Percentiles rank a stretch among this genome's conserved stretches.
Conservation (phyloP, 2,888 invertebrate genomes). For the Euzophera pinguis region DNA sequence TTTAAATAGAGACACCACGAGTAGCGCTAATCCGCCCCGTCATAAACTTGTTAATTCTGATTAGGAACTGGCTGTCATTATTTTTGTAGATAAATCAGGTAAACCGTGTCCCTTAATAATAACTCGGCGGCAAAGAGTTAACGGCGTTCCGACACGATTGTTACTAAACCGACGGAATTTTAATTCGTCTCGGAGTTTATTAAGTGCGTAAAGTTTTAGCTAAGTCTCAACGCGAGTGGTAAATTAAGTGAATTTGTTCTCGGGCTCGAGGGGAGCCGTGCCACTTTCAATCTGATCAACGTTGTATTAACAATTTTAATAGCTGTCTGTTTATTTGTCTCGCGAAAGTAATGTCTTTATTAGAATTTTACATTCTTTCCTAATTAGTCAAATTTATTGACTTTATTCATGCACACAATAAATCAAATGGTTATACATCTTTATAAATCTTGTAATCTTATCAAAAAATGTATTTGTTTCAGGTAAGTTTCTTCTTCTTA, state of each 20-base stretch:
- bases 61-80: constrained; percentile 39
- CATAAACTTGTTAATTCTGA: constrained; percentile 57
- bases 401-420: no score
- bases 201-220: constrained; percentile 77
- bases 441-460: no score
- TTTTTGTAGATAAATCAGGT: constrained; percentile 57
- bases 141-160: constrained; percentile 69
- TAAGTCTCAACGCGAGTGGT: constrained; percentile 54
- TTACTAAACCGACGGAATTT: constrained; percentile 75
- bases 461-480: constrained; percentile 34
- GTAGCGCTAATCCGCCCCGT: constrained; percentile 39
- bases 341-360: constrained; percentile 7
- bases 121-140: constrained; percentile 61
- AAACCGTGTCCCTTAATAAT: constrained; percentile 61
- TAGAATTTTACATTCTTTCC: neutral
- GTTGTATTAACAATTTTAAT: constrained; percentile 52
- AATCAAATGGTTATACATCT: no score
- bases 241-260: constrained; percentile 71
- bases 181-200: constrained; percentile 74
- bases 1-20: constrained; percentile 53
- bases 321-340: constrained; percentile 30
- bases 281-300: constrained; percentile 55
- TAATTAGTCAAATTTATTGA: no score
- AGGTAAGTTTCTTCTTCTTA: constrained; percentile 60
- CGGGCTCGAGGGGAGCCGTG: constrained; percentile 41